Percentiles rank a stretch among this genome's conserved stretches.
Conservation (phyloP, 2,113 vertebrate genomes). For the Poecile atricapillus region DNA sequence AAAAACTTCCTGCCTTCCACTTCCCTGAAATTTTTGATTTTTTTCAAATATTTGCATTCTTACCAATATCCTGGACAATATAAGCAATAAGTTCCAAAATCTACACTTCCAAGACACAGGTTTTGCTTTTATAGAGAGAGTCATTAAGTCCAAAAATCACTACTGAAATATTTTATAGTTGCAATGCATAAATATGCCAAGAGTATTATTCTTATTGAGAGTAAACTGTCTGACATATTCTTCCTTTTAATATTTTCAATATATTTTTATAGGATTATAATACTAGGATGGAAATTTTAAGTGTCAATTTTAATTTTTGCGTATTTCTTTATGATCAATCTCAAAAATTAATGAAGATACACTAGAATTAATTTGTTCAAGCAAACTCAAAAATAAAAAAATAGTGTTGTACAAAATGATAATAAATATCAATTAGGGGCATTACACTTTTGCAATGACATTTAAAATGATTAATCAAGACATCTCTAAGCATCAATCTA, state of each 20-base stretch:
- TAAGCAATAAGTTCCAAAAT: not conserved
- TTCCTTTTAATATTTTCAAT: not conserved
- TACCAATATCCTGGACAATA: not conserved
- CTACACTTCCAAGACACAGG: not conserved
- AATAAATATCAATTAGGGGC: not conserved
- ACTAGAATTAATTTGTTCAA: not conserved
- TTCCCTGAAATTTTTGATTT: not conserved
- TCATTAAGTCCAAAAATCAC: not conserved
- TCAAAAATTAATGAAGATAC: not conserved
- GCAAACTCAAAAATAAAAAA: not conserved
- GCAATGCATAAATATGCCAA: not conserved
- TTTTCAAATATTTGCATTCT: not conserved
- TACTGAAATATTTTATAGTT: not conserved
- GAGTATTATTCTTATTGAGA: not conserved
- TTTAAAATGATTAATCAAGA: not conserved
- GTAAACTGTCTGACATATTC: not conserved
- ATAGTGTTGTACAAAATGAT: not conserved
- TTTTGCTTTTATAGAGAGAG: not conserved
- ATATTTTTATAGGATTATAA: not conserved
- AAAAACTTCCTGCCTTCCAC: not conserved
- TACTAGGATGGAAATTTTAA: not conserved
- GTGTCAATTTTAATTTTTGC: not conserved
- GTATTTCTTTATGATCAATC: not conserved
- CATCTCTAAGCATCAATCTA: not conserved
- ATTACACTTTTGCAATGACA: not conserved